Evolutionary conservation across 1,140 invertebrate species (phyloP), one percentile per base, ranked within the genome.

Genomic region (Monochamus saltuarius): DNA sequence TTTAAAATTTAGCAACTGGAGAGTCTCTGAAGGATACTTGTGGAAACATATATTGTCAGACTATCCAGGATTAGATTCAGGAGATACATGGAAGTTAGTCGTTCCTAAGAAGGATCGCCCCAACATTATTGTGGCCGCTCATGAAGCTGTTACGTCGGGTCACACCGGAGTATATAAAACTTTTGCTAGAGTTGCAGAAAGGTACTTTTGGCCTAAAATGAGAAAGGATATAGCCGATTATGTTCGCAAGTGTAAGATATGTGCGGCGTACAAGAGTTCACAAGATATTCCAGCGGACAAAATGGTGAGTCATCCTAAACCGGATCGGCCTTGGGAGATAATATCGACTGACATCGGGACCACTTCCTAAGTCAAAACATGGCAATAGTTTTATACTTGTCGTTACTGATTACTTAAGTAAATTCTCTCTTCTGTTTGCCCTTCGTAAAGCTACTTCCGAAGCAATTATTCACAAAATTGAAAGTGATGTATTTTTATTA

Each of bases 381-480:
- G 73, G 75, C 17, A n/a, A n/a, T n/a, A n/a, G n/a, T n/a, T n/a
- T n/a, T n/a, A n/a, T n/a, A n/a, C n/a, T n/a, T n/a, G n/a, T 77
- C 1, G 19, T 73, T 1, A 64, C 70, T 9, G 75, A 78, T 64
- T 64, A 67, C n/a, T 73, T 76, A 43, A 73, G 65, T 1, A 73
- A 74, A 55, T 77, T 60, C 49, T 11, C 42, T 3, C 1, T 65
- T 8, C 9, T 65, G 1, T 54, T 65, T 49, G 37, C 66, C 8
- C 51, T 61, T 16, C 22, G 61, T 10, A 14, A n/a, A n/a, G n/a
- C n/a, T n/a, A n/a, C n/a, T n/a, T n/a, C n/a, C n/a, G n/a, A n/a
- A n/a, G n/a, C n/a, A 29, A 7, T 68, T 9, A 51, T 68, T 8
- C 42, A 50, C 13, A 36, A 46, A 19, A 34, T 71, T 7, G 69